A percentile compares a stretch with the other conserved stretches of the same genome.
These are phyloP conservation scores for Isaurus tuberculatus DNA, from an alignment of 92 coral and sea anemone genomes.

Conservation along the genomic window DNA sequence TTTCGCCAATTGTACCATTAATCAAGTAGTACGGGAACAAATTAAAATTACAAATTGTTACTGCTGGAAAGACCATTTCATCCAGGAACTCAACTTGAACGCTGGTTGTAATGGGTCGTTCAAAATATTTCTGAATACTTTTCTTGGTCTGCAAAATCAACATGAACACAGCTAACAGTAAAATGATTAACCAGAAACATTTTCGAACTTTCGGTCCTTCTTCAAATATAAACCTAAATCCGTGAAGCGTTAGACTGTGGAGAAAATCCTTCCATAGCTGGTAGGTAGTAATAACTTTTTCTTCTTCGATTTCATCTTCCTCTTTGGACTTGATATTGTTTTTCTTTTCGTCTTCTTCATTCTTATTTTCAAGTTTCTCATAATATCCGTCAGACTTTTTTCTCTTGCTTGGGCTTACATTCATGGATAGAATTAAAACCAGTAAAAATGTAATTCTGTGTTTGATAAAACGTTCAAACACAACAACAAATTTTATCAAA, in stretches of 20 bases:
- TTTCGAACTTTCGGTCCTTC: slow-evolving; percentile 88
- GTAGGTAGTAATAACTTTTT: slow-evolving; percentile 50
- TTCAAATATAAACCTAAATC: slow-evolving; percentile 94
- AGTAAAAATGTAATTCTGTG: neutral
- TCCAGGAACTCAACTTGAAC: slow-evolving; percentile 97
- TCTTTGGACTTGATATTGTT: slow-evolving; percentile 13
- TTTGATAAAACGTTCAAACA: slow-evolving; percentile 1
- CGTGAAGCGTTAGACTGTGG: slow-evolving; percentile 93
- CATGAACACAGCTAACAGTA: slow-evolving; percentile 82
- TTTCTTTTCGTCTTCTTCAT: slow-evolving; percentile 49
- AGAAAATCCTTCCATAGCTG: slow-evolving; percentile 94
- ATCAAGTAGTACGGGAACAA: slow-evolving; percentile 92
- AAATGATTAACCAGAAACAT: slow-evolving; percentile 76
- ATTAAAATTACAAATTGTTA: slow-evolving; percentile 94
- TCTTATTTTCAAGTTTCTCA: slow-evolving; percentile 55
- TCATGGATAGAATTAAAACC: slow-evolving; percentile 23
- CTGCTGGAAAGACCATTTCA: slow-evolving; percentile 92
- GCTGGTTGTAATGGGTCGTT: slow-evolving; percentile 95
- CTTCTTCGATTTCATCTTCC: slow-evolving; percentile 59
- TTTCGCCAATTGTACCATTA: slow-evolving; percentile 97
- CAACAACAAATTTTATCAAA: neutral
- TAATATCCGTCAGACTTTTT: slow-evolving; percentile 28
- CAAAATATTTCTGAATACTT: slow-evolving; percentile 90
- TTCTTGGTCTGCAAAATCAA: slow-evolving; percentile 81
- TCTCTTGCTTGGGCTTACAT: slow-evolving; percentile 32